Conservation (phyloP, 1,140 invertebrate species). For the Aphelenchoides avenae region DNA sequence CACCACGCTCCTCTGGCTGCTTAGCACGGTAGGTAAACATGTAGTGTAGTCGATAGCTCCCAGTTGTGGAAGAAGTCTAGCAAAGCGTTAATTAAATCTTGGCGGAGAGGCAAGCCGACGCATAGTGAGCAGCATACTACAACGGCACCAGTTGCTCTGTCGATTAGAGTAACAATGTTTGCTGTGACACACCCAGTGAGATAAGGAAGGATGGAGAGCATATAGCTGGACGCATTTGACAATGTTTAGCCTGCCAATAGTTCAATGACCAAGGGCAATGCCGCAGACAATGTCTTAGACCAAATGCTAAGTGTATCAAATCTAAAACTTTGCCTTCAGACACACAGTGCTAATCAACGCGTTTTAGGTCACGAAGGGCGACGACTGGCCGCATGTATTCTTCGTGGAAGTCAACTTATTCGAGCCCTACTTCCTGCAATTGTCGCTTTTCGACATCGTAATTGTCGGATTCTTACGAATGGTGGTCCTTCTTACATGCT, state of each 20-base stretch:
- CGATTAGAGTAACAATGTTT: too few species aligned
- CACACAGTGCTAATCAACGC: neutral
- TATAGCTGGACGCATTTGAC: slow-evolving; percentile 1
- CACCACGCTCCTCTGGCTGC: neutral
- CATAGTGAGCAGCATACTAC: too few species aligned
- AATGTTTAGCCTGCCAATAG: neutral
- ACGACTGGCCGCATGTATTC: slow-evolving; percentile 33
- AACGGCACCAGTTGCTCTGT: too few species aligned
- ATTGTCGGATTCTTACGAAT: slow-evolving; percentile 38
- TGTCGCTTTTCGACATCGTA: slow-evolving; percentile 42
- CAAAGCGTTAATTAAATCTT: too few species aligned
- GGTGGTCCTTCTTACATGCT: slow-evolving; percentile 25
- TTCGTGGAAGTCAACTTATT: slow-evolving; percentile 41
- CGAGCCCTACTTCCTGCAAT: slow-evolving; percentile 29
- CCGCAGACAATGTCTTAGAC: neutral
- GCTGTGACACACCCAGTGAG: too few species aligned
- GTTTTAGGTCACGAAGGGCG: slow-evolving; percentile 29
- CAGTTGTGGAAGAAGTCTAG: too few species aligned
- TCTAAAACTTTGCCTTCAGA: neutral
- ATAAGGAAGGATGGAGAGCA: too few species aligned
- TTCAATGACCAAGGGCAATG: neutral
- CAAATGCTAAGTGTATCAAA: neutral
- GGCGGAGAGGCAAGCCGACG: too few species aligned
- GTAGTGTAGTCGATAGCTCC: too few species aligned
- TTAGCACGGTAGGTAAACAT: slow-evolving; percentile 1